Base-by-base conservation (phyloP, 2,888 invertebrate species). In the Leptinotarsa peninsularis region DNA sequence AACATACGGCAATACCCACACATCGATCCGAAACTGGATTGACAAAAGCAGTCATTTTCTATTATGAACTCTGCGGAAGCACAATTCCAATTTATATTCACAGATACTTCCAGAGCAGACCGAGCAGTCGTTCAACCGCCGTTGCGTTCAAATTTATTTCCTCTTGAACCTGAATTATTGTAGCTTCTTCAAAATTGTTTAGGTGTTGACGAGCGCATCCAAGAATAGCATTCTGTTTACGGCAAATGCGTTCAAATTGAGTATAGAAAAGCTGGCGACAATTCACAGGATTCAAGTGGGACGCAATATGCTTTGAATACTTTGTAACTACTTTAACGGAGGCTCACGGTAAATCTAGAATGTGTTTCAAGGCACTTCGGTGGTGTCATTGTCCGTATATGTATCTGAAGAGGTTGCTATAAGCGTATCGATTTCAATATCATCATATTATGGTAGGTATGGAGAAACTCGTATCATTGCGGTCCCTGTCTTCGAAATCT, bases 151-250 rank as follows among this genome's bases (percentile, higher is more conserved):
- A 79, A 81, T 79, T 79, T 79, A 81, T 79, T 76, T 72, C 72
- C 71, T 71, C 76, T 80, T 77, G 75, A 80, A 75, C 70, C 74
- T 76, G 79, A 80, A 74, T 79, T 78, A 81, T 80, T 76, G 79
- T 76, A 72, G 67, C 73, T 80, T 78, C 75, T 76, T 78, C 73
- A 72, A 76, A 80, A 80, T 80, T 79, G 79, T 82, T 81, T 79
- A 77, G 81, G 78, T 80, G 81, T 72, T 78, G 79, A 80, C 80
- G 74, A 75, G 79, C 75, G 77, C 79, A 77, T 79, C 80, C 78
- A 71, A 75, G 78, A 81, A 80, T 80, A 81, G 79, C 78, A 74
- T 76, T 75, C 75, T 71, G 78, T 78, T 78, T 69, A 71, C 43
- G 27, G 27, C n/a, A 76, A 78, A 78, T 79, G 76, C 71, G 76